These are phyloP conservation scores for Cardiocondyla obscurior DNA, from an alignment of 1,140 invertebrate species.

Conservation along the genomic window DNA sequence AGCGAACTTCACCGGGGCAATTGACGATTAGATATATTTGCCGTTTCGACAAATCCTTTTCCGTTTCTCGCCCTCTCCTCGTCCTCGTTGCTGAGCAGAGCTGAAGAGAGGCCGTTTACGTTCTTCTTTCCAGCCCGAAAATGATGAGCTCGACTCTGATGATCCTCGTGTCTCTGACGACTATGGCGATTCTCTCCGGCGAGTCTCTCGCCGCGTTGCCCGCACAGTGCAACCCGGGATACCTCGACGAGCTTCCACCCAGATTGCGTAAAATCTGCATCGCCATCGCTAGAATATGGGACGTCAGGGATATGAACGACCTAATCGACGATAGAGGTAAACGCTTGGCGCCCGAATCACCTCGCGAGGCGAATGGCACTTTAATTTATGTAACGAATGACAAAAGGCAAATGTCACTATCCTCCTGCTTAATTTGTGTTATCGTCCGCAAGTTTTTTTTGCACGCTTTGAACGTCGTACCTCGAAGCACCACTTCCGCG, in stretches of 20 bases:
- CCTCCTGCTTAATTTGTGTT: not conserved
- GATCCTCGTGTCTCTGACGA: slow-evolving; percentile 70
- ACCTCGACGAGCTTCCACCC: slow-evolving; percentile 84
- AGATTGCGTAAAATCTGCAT: slow-evolving; percentile 85
- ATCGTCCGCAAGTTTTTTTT: not conserved
- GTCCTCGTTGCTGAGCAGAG: not conserved
- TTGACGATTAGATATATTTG: not conserved
- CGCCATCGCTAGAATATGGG: slow-evolving; percentile 84
- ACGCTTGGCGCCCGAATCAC: not conserved
- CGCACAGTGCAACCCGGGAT: slow-evolving; percentile 84
- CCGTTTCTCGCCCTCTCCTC: not conserved
- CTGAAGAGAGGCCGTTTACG: not conserved
- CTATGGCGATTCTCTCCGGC: slow-evolving; percentile 71
- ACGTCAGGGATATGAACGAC: slow-evolving; percentile 84
- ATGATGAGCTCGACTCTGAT: slow-evolving; percentile 63
- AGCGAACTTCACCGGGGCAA: not conserved
- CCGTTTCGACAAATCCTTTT: not conserved
- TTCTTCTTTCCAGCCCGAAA: slow-evolving; percentile 13
- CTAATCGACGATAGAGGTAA: slow-evolving; percentile 84
- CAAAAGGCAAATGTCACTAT: not conserved
- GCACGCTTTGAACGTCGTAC: not conserved
- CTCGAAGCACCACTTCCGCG: not conserved
- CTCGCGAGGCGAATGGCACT: not conserved
- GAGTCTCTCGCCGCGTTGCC: slow-evolving; percentile 79
- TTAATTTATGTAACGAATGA: not conserved